phyloP scores from a whole-genome alignment of 2,888 invertebrate species.

The Drosophila vallismaia region DNA sequence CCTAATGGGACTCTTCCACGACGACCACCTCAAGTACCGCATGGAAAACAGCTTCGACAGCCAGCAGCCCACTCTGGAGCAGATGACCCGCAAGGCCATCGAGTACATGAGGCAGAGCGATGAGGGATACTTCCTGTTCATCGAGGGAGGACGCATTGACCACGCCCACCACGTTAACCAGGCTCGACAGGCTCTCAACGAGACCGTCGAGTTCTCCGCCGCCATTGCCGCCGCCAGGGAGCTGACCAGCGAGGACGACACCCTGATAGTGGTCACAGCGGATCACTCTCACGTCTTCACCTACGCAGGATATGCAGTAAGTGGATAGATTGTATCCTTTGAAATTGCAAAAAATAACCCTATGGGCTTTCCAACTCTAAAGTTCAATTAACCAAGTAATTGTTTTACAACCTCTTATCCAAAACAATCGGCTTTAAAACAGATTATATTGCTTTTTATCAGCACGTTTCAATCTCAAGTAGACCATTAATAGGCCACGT shows the following conservation, averaged over 20 bases:
- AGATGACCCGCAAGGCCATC: constrained; percentile 92
- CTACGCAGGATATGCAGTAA: constrained; percentile 88
- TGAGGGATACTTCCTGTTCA: constrained; percentile 91
- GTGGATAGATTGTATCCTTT: constrained; percentile 18
- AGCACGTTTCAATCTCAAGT: background rate
- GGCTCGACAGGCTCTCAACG: constrained; percentile 81
- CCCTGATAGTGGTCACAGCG: constrained; percentile 91
- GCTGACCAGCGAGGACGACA: constrained; percentile 88
- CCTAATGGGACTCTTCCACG: constrained; percentile 88
- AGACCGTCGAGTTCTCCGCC: constrained; percentile 88
- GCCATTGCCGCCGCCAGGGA: constrained; percentile 88
- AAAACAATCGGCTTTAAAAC: background rate
- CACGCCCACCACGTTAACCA: constrained; percentile 80
- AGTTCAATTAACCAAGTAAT: background rate
- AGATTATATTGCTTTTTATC: background rate
- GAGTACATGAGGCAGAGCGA: constrained; percentile 87
- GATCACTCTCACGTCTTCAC: constrained; percentile 93
- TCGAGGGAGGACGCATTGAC: constrained; percentile 87
- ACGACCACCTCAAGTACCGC: constrained; percentile 89
- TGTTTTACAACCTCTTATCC: background rate
- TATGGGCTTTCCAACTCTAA: background rate
- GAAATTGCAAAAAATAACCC: background rate
- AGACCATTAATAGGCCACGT: background rate
- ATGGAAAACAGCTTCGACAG: constrained; percentile 85
- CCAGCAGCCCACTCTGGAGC: constrained; percentile 88